phyloP scores from a whole-genome alignment of 2,888 invertebrate species.

The Margaritifera margaritifera region DNA sequence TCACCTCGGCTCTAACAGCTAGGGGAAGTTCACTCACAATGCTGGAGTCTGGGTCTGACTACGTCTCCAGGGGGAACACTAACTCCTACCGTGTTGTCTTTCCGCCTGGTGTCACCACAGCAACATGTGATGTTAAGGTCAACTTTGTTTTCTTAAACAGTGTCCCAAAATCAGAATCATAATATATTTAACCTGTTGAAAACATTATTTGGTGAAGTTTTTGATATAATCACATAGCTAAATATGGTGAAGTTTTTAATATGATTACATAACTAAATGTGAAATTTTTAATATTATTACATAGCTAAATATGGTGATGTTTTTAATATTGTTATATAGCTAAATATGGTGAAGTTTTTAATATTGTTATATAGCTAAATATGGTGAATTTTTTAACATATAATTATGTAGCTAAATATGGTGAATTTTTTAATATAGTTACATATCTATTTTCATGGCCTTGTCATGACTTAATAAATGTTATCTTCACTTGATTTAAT shows the following conservation, averaged over 20 bases:
- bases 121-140: slow-evolving; percentile 69
- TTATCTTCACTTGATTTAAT: too few relatives aligned
- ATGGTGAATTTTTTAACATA: too few relatives aligned
- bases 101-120: slow-evolving; percentile 56
- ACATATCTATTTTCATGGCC: too few relatives aligned
- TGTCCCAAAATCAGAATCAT: background rate
- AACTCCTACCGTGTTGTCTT: slow-evolving; percentile 63
- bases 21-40: slow-evolving; percentile 59
- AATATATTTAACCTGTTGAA: background rate
- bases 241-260: background rate
- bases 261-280: too few relatives aligned
- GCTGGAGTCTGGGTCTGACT: slow-evolving; percentile 68
- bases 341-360: too few relatives aligned
- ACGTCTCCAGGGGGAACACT: slow-evolving; percentile 53
- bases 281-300: too few relatives aligned
- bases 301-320: too few relatives aligned
- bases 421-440: too few relatives aligned
- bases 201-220: background rate
- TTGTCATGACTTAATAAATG: too few relatives aligned
- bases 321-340: too few relatives aligned
- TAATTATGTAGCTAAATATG: too few relatives aligned
- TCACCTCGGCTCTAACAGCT: slow-evolving; percentile 63
- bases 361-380: too few relatives aligned
- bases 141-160: background rate
- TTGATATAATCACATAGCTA: background rate